These are phyloP conservation scores for Cassiopea andromeda DNA, from an alignment of 30 jellyfish, hydroid and myxozoan species.

Conservation along the genomic window DNA sequence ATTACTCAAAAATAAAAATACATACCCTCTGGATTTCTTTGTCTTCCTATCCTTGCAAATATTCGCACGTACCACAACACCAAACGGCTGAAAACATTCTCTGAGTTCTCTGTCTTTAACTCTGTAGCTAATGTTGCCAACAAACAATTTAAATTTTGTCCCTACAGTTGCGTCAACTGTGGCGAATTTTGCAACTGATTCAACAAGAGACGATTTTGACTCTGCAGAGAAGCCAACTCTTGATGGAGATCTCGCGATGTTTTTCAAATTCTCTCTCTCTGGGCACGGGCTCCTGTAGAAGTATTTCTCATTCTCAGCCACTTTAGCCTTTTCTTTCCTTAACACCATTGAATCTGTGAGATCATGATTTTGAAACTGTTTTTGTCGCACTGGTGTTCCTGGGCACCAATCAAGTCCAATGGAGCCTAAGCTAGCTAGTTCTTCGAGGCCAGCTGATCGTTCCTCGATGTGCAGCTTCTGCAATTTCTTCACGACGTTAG, in stretches of 20 bases:
- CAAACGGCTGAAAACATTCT: slow-evolving; percentile 82
- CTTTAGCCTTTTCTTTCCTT: slow-evolving; percentile 38
- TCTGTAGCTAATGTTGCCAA: slow-evolving; percentile 80
- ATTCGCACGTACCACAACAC: slow-evolving; percentile 76
- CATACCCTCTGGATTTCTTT: slow-evolving; percentile 86
- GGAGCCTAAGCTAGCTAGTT: slow-evolving; percentile 25
- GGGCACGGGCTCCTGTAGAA: slow-evolving; percentile 64
- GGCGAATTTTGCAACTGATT: slow-evolving; percentile 72
- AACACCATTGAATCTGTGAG: slow-evolving; percentile 38
- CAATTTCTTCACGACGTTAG: slow-evolving; percentile 56
- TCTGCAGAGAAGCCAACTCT: neutral
- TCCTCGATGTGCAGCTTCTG: slow-evolving; percentile 68
- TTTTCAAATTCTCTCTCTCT: slow-evolving; percentile 32
- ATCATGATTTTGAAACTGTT: neutral
- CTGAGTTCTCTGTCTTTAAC: slow-evolving; percentile 78
- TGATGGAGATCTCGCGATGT: slow-evolving; percentile 2
- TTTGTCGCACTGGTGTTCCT: slow-evolving; percentile 4
- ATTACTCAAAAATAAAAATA: neutral
- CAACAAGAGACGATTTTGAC: slow-evolving; percentile 32
- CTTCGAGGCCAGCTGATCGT: slow-evolving; percentile 64
- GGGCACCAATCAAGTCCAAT: neutral
- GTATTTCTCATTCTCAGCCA: slow-evolving; percentile 34
- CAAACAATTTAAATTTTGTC: slow-evolving; percentile 72
- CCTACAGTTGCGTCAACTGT: slow-evolving; percentile 40
- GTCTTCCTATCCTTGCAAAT: slow-evolving; percentile 80